These are phyloP conservation scores for Pocillopora meandrina DNA, from an alignment of 92 coral and sea anemone genomes.

Conservation along the genomic window DNA sequence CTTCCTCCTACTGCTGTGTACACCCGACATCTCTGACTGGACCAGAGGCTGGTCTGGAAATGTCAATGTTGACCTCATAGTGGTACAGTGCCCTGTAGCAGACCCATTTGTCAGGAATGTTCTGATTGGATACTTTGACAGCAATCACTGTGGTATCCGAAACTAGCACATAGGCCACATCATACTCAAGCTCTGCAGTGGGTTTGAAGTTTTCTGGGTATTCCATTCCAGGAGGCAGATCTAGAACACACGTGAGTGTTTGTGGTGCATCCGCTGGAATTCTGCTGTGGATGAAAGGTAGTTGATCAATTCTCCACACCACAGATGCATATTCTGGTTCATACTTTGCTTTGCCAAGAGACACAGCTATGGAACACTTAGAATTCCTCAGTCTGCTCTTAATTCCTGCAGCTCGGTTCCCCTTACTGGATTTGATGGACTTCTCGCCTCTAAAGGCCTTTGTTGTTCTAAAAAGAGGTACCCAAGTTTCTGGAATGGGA, in stretches of 20 bases:
- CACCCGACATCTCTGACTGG: constrained; percentile 89
- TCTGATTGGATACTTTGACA: constrained; percentile 91
- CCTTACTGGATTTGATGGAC: constrained; percentile 91
- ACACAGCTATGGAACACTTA: constrained; percentile 81
- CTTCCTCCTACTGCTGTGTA: constrained; percentile 63
- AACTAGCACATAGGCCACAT: constrained; percentile 82
- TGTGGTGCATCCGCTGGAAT: constrained; percentile 97
- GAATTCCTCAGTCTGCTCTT: constrained; percentile 87
- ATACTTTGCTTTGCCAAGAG: constrained; percentile 92
- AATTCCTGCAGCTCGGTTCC: constrained; percentile 83
- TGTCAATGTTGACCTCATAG: constrained; percentile 85
- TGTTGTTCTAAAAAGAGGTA: constrained; percentile 87
- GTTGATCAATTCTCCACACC: constrained; percentile 87
- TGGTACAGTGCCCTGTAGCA: constrained; percentile 84
- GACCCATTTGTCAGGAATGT: constrained; percentile 91
- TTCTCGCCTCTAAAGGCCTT: constrained; percentile 87
- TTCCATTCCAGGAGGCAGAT: constrained; percentile 86
- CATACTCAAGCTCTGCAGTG: constrained; percentile 86
- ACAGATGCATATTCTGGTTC: constrained; percentile 90
- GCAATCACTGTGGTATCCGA: constrained; percentile 95
- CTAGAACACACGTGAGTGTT: constrained; percentile 72
- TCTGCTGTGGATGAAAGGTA: constrained; percentile 91
- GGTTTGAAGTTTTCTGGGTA: constrained; percentile 89
- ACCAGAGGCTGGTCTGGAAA: constrained; percentile 73
- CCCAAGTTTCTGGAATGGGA: constrained; percentile 97